Base-by-base conservation (phyloP, 2,888 invertebrate genomes). In the Drepana falcataria region DNA sequence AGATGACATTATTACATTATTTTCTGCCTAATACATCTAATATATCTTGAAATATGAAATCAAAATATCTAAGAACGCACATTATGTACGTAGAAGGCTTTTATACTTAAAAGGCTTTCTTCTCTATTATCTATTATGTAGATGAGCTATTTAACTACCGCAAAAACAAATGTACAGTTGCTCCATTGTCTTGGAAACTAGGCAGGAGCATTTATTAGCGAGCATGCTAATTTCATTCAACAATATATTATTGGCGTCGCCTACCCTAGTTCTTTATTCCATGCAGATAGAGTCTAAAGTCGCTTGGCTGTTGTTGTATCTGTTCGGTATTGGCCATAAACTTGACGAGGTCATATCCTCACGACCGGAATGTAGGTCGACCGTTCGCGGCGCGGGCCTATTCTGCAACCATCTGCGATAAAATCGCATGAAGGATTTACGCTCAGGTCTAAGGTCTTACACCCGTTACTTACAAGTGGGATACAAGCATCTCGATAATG, bases 321-420 rank as follows among this genome's bases (percentile, higher is more conserved):
- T 44, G 9, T 44, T 44, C 66, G 68, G 64, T 80, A 81, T 84
- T 81, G 83, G 81, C 84, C 81, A 73, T 85, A 81, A 83, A 83
- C 79, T 84, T 81, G 76, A 73, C 66, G 84, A 77, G 86, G 85
- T 83, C 83, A 79, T 66, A 77, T 73, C 74, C 77, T 66, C 73
- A 68, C 79, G 77, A 75, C 71, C 78, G 82, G 82, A 79, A 86
- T 86, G 82, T 87, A 65, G 86, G 87, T 74, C 87, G 79, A 79
- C 83, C 83, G 84, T 80, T 85, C 65, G 64, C 58, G 59, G 68
- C 49, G 60, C 55, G 55, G 64, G 51, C 63, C 58, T 72, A 83
- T 75, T 79, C 79, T 71, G 75, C 59, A 55, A 59, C 59, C 59
- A 59, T 63, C 61, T 54, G 51, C 51, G 51, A 51, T 51, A 51